Base-by-base conservation (phyloP, 2,797 vertebrate species). In the Sciurus carolinensis region DNA sequence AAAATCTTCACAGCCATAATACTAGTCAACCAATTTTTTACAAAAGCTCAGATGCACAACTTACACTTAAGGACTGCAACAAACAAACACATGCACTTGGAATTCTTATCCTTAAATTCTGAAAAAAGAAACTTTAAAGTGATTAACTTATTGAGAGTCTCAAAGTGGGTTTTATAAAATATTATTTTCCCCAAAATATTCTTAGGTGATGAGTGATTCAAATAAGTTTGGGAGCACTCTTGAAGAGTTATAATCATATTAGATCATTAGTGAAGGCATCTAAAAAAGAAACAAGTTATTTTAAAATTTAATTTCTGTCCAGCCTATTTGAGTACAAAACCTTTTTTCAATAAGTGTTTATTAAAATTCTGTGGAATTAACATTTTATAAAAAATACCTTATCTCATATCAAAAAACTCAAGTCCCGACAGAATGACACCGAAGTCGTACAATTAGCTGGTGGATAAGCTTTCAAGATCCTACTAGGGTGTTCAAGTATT, bases 311-410 rank as follows among this genome's bases (percentile, higher is more conserved):
- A 77, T 66, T 94, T 90, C 92, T 79, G 54, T 44, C 44, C 71
- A 91, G 73, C 4, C 52, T 90, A 85, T 82, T 77, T 95, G 85
- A 92, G 67, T 69, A 85, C 4, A 71, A 86, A 94, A 88, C 3
- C 12, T 92, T 87, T 93, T 0, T 75, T 36, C 13, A 73, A 28
- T 44, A 57, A 28, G 6, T 71, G 90, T 88, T 92, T 95, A 82
- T 47, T 91, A 50, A 82, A 93, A 93, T 80, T 47, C 57, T 95
- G 8, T 77, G 57, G 77, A 87, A 90, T 84, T 89, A 36, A n/a
- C 39, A 4, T 75, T 85, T 91, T 81, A 47, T 7, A 62, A 59
- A 75, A 92, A 94, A 80, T 15, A 1, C 5, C 33, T 81, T 75
- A 54, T 42, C 62, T 91, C 39, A 36, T 11, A 39, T 1, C 30